Conservation (phyloP, 2,797 vertebrate genomes). For the Decapterus maruadsi region DNA sequence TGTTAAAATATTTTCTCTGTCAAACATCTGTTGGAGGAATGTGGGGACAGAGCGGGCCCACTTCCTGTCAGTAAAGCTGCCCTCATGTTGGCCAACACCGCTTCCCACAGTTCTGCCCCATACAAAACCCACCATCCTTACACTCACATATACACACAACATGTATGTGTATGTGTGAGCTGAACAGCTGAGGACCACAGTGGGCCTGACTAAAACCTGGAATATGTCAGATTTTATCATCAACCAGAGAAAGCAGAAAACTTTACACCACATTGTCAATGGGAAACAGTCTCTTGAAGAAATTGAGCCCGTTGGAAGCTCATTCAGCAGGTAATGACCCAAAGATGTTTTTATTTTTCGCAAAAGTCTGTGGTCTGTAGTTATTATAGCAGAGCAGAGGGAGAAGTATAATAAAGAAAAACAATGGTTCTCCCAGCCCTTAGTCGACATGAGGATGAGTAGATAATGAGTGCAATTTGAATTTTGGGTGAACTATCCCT, state of each 20-base stretch:
- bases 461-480: too few species aligned
- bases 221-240: background rate
- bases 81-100: conserved; percentile 12
- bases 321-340: too few species aligned
- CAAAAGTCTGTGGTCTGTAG: too few species aligned
- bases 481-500: too few species aligned
- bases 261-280: background rate
- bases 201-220: background rate
- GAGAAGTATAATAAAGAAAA: too few species aligned
- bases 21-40: conserved; percentile 91
- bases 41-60: conserved; percentile 70
- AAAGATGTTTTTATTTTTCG: too few species aligned
- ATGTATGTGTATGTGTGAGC: conserved; percentile 2
- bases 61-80: conserved; percentile 80
- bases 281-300: too few species aligned
- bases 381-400: too few species aligned
- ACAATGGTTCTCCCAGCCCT: too few species aligned
- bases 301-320: too few species aligned
- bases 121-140: conserved; percentile 31
- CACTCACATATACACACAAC: background rate
- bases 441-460: too few species aligned
- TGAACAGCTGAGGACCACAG: background rate
- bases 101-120: conserved; percentile 20
- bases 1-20: conserved; percentile 90
- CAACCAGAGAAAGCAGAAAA: background rate